Evolutionary conservation across 2,797 vertebrate genomes (phyloP).

Genomic region (Gobio occitaniae): DNA sequence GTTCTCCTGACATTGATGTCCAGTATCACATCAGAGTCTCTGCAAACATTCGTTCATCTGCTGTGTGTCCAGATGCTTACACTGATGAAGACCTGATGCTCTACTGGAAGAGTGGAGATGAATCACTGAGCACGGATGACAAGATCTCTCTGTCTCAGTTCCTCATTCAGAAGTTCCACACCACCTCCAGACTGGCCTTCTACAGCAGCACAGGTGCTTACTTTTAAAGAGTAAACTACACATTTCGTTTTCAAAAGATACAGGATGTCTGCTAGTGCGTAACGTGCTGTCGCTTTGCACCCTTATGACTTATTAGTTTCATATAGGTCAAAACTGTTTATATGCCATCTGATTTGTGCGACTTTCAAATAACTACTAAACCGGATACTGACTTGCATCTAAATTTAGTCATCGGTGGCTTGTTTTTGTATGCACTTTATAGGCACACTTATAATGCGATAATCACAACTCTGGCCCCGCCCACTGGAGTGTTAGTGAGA

Average conservation of each 20-base stretch:
- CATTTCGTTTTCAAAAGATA: not conserved
- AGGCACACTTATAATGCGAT: not conserved
- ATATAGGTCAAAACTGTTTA: not conserved
- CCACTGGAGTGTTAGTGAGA: too few relatives aligned
- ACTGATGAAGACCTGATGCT: slow-evolving; percentile 98
- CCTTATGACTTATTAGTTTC: not conserved
- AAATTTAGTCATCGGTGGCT: not conserved
- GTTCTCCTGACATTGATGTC: not conserved
- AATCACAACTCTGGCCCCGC: too few relatives aligned
- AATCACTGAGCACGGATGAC: slow-evolving; percentile 93
- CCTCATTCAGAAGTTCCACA: slow-evolving; percentile 96
- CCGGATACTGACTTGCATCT: not conserved
- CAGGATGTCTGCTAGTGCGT: not conserved
- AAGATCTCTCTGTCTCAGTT: slow-evolving; percentile 96
- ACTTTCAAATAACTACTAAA: not conserved
- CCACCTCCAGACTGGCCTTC: slow-evolving; percentile 93
- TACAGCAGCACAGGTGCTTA: slow-evolving; percentile 93
- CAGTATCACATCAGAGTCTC: not conserved
- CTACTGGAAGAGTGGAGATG: slow-evolving; percentile 95
- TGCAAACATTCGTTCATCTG: not conserved
- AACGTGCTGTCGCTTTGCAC: not conserved
- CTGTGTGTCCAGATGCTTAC: slow-evolving; percentile 86
- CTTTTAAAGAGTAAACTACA: not conserved
- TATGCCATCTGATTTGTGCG: not conserved
- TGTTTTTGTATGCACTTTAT: not conserved